These are phyloP conservation scores for Chydorus sphaericus DNA, from an alignment of 2,888 invertebrate genomes.

Conservation along the genomic window DNA sequence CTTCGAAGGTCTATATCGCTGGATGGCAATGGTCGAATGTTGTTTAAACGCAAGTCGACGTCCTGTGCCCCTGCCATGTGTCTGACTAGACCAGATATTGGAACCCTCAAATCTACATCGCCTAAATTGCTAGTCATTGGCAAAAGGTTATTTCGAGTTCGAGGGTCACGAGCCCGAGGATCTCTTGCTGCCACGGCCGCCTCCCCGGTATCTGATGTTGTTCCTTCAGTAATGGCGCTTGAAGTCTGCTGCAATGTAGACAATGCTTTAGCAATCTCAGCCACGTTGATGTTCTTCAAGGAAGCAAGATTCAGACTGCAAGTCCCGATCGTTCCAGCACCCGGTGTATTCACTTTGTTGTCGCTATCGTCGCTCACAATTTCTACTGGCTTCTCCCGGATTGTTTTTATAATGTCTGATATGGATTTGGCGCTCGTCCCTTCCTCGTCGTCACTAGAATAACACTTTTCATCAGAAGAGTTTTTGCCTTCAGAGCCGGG, in stretches of 20 bases:
- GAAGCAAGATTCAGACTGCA: not conserved
- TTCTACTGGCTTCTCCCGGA: conserved; percentile 16
- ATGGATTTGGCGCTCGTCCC: conserved; percentile 25
- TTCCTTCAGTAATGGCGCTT: conserved; percentile 4
- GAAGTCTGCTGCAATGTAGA: conserved; percentile 19
- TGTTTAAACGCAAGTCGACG: conserved; percentile 13
- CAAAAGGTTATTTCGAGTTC: conserved; percentile 14
- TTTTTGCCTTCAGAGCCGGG: conserved; percentile 31
- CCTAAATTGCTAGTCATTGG: not conserved
- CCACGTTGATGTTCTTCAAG: conserved; percentile 5
- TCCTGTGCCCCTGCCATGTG: no score
- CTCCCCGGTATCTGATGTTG: not conserved
- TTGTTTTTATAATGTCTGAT: conserved; percentile 16
- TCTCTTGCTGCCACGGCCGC: conserved; percentile 9
- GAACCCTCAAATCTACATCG: conserved; percentile 14
- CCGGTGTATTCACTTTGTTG: not conserved
- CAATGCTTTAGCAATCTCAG: conserved; percentile 19
- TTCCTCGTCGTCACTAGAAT: conserved; percentile 65
- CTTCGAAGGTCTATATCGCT: conserved; percentile 23
- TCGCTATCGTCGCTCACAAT: not conserved
- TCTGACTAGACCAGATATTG: no score
- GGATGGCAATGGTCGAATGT: conserved; percentile 19
- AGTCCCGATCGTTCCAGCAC: no score
- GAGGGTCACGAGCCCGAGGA: conserved; percentile 14
- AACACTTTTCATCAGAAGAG: conserved; percentile 38